Evolutionary conservation across 2,113 vertebrate species (phyloP), one percentile per base, ranked within the genome.

Genomic region (Osmerus eperlanus): DNA sequence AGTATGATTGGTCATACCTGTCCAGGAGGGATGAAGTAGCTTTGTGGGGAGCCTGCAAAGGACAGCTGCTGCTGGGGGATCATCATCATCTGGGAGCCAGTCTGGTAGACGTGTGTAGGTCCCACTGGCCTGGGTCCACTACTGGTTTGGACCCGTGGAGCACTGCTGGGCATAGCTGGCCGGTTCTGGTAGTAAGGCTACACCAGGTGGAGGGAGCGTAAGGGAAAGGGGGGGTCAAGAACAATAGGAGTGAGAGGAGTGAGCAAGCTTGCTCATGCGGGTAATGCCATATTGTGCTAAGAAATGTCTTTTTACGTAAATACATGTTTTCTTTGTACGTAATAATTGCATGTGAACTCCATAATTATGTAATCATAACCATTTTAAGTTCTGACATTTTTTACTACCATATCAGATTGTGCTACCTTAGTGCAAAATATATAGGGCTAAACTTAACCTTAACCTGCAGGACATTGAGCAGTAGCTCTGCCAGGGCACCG

Each of bases 1-100:
- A 56, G 14, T 32, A 5, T 8, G 9, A 28, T 18, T 65, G 41
- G 64, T 9, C 9, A 92, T 88, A 96, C 97, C 96, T 99, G 97
- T 93, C 93, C 93, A 68, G 89, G 67, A 0, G 93, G 90, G 85
- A 98, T 94, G 86, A 95, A 98, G 90, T 95, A 97, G 85, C 94
- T 92, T 89, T 97, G 96, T 86, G 96, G 95, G 83, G 97, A 95
- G 81, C 93, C 87, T 83, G 94, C 78, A 69, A 97, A 97, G 78
- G 93, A 92, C 78, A 97, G 91, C 78, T 85, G 89, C 91, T 96
- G 97, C 87, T 95, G 96, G 77, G 95, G 94, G 84, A 98, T 97
- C 96, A 99, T 97, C 94, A 99, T 97, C 93, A 95, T 95, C 93
- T 96, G 97, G 84, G 96, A 97, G 89, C 90, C 91, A 60, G 94